Evolutionary conservation across 2,797 vertebrate species (phyloP).

Genomic region (Enteromius trimaculatus): DNA sequence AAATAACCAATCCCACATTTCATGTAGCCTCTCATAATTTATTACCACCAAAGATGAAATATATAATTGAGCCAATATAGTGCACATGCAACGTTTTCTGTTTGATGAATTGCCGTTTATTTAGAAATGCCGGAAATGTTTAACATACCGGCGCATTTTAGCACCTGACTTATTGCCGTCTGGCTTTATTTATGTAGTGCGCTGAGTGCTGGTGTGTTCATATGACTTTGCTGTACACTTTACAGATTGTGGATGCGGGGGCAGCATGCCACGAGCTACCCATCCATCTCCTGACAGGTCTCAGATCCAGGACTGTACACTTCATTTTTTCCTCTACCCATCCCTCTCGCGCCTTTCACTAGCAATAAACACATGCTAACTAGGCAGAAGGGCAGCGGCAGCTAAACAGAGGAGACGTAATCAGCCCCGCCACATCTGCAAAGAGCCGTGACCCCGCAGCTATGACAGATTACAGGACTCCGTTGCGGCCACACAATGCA

Average conservation of each 20-base stretch:
- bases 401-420: constrained; percentile 48
- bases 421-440: constrained; percentile 52
- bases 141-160: constrained; percentile 36
- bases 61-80: constrained; percentile 46
- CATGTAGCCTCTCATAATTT: constrained; percentile 42
- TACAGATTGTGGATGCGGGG: constrained; percentile 55
- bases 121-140: constrained; percentile 47
- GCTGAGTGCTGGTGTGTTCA: constrained; percentile 38
- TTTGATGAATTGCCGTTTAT: constrained; percentile 53
- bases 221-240: constrained; percentile 57
- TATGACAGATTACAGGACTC: constrained; percentile 49
- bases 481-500: constrained; percentile 27
- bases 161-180: constrained; percentile 48
- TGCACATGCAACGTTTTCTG: constrained; percentile 31
- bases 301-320: constrained; percentile 42
- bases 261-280: constrained; percentile 48
- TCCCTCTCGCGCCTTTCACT: constrained; percentile 41
- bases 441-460: constrained; percentile 36
- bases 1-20: constrained; percentile 46
- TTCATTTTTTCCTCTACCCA: constrained; percentile 40
- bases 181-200: constrained; percentile 51
- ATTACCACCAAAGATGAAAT: constrained; percentile 40
- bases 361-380: constrained; percentile 51
- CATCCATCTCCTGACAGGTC: constrained; percentile 59
- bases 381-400: constrained; percentile 37